phyloP scores from a whole-genome alignment of 2,888 invertebrate species.

The Loripinus fragilis region DNA sequence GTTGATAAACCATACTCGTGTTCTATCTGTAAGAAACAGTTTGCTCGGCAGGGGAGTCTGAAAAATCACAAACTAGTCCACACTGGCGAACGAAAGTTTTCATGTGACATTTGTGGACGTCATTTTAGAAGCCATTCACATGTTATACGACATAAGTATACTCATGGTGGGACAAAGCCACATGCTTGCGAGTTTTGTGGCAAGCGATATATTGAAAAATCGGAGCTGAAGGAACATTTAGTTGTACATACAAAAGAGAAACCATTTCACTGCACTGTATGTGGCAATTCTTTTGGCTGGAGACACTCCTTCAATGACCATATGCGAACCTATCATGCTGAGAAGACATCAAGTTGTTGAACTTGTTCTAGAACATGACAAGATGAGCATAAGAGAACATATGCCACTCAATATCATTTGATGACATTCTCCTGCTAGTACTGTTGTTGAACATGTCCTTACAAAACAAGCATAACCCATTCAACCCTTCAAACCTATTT shows the following conservation, averaged over 20 bases:
- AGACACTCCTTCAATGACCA: neutral
- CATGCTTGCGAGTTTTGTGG: constrained; percentile 2
- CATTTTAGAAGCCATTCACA: neutral
- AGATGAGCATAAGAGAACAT: too few relatives aligned
- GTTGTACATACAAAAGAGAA: neutral
- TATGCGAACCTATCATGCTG: too few relatives aligned
- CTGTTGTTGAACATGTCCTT: too few relatives aligned
- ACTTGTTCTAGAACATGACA: too few relatives aligned
- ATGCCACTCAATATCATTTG: too few relatives aligned
- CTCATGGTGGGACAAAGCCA: neutral
- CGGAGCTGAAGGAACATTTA: neutral
- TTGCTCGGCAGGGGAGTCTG: neutral
- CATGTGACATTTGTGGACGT: neutral
- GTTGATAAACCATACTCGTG: neutral
- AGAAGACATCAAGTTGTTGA: too few relatives aligned
- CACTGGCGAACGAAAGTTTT: neutral
- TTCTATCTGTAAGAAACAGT: neutral
- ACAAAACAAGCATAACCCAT: too few relatives aligned
- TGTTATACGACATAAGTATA: neutral
- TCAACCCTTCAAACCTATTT: too few relatives aligned
- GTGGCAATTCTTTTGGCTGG: neutral
- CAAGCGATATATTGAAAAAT: neutral
- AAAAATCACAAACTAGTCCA: neutral
- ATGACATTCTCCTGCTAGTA: too few relatives aligned
- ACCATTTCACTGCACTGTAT: neutral